Evolutionary conservation across 1,140 invertebrate species (phyloP).

Genomic region (Acyrthosiphon pisum): DNA sequence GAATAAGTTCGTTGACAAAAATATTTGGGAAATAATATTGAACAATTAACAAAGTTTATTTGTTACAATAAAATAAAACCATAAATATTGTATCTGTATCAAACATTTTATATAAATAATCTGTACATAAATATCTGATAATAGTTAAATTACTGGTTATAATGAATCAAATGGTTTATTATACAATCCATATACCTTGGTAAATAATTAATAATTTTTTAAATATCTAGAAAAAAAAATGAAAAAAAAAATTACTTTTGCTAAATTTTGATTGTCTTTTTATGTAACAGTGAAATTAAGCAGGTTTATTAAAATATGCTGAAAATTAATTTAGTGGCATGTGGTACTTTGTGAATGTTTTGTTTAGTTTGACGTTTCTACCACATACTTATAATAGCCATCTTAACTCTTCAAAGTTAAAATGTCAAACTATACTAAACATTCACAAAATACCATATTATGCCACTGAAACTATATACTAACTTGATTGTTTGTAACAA

Average conservation of each 20-base stretch:
- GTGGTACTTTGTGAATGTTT: no score
- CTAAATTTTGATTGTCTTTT: no score
- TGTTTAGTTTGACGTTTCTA: no score
- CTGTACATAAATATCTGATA: not conserved
- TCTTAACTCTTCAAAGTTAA: not conserved
- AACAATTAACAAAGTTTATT: not conserved
- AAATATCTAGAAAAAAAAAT: no score
- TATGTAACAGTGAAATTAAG: no score
- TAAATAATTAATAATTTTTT: no score
- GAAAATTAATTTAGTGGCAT: no score
- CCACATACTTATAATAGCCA: no score
- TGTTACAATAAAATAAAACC: no score
- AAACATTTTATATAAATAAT: not conserved
- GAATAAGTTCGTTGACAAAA: not conserved
- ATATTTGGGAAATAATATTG: not conserved
- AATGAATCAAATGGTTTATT: not conserved
- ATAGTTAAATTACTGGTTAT: no score
- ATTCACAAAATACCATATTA: not conserved
- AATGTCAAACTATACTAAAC: not conserved
- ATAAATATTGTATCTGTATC: not conserved
- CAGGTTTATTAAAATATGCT: no score
- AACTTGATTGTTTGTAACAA: not conserved
- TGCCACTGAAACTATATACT: not conserved
- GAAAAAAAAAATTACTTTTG: no score
- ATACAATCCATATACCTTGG: not conserved